Evolutionary conservation across 2,888 invertebrate species (phyloP), one percentile per base, ranked within the genome.

Genomic region (Ptilodon capucinus): DNA sequence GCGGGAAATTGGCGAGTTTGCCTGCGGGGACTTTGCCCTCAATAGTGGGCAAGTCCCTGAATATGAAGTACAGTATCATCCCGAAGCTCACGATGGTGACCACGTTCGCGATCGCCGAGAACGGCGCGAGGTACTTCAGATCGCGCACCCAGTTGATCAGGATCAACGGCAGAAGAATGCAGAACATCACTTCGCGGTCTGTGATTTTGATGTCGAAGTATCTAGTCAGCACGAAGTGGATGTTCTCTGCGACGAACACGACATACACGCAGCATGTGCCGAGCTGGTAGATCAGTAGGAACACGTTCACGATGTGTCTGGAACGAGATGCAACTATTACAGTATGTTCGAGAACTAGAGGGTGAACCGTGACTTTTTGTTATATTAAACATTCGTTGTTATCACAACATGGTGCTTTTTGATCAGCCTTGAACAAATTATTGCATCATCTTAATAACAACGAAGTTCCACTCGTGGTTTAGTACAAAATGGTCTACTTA

Each of bases 201-300:
- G 92, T 91, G 5, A 94, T 79, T 0, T 86, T 69, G 0, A 92
- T 76, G 2, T 81, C 71, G 52, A 90, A 86, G 65, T 94, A 92
- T 16, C 91, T 81, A 34, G 91, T 91, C 11, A 92, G 82, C 9
- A 96, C 95, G 61, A 86, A 91, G 74, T 95, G 92, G n/a, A 98
- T 92, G 82, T 97, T 98, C 51, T 94, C 94, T 0, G 98, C 94
- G 41, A 99, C 96, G 81, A 99, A 99, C 0, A 99, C 96, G 17
- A 97, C 95, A 84, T 99, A 99, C 1, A 99, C 98, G 81, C 98
- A 98, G 80, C 99, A 98, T 41, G 97, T 97, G 40, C 99, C 99
- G 67, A 99, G 92, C 84, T 99, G 99, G 68, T 98, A 99, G 44
- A 97, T 92, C 57, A 98, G 79, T 2, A 96, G 90, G 71, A 96